These are phyloP conservation scores for Oligia latruncula DNA, from an alignment of 2,888 invertebrate genomes.

Conservation along the genomic window DNA sequence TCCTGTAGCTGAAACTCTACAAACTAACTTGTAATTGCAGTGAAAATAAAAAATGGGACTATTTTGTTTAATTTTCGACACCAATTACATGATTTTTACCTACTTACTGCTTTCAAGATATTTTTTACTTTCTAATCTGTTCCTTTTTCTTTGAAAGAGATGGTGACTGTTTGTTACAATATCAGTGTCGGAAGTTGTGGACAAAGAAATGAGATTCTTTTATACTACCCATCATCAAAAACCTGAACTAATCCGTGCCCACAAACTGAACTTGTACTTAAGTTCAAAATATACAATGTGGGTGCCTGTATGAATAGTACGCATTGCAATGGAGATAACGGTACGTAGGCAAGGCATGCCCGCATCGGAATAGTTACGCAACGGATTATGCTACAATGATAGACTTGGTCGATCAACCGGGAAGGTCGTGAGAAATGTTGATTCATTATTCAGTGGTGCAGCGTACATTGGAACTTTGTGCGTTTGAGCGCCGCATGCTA, in stretches of 20 bases:
- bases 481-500: constrained; percentile 21
- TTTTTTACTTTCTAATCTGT: background rate
- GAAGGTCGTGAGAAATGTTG: constrained; percentile 74
- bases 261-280: constrained; percentile 49
- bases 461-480: constrained; percentile 44
- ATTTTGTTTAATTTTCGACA: background rate
- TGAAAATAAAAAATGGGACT: background rate
- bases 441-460: constrained; percentile 58
- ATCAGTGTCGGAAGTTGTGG: background rate
- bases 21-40: background rate
- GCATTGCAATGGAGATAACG: constrained; percentile 70
- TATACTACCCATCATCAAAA: constrained; percentile 19
- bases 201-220: constrained; percentile 25
- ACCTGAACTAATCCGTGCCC: constrained; percentile 35
- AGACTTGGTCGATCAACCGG: constrained; percentile 71
- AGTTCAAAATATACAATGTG: constrained; percentile 53
- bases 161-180: background rate
- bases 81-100: background rate
- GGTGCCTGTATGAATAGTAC: constrained; percentile 61
- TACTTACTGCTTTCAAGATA: background rate
- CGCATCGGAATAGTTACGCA: constrained; percentile 65
- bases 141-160: background rate
- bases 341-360: constrained; percentile 60
- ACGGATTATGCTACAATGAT: constrained; percentile 63
- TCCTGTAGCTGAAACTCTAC: background rate